Conservation (phyloP, 2,113 vertebrate genomes). For the Quiscalus mexicanus region DNA sequence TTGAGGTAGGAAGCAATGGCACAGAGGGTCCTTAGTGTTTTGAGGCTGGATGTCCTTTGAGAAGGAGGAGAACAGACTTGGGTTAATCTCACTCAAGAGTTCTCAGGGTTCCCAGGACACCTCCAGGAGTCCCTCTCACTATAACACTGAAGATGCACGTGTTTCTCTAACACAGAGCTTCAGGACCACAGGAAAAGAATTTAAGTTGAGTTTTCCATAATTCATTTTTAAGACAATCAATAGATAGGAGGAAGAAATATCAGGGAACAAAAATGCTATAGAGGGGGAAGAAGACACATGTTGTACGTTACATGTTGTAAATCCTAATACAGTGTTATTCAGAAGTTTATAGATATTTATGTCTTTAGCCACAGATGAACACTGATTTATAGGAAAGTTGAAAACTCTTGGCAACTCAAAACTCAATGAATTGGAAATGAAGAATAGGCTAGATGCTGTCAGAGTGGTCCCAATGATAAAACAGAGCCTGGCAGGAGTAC, state of each 20-base stretch:
- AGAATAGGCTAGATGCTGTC: not conserved
- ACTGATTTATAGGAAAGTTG: not conserved
- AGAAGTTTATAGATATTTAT: not conserved
- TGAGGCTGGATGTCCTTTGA: not conserved
- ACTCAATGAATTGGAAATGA: not conserved
- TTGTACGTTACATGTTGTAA: not conserved
- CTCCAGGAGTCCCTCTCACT: not conserved
- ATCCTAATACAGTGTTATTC: not conserved
- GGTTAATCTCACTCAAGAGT: not conserved
- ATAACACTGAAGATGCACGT: fast-evolving
- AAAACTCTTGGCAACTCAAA: not conserved
- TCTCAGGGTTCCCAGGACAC: not conserved
- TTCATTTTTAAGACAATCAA: not conserved
- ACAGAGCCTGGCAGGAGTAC: not conserved
- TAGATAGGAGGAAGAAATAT: not conserved
- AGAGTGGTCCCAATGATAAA: not conserved
- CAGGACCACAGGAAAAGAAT: not conserved
- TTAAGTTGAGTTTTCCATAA: not conserved
- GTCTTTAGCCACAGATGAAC: not conserved
- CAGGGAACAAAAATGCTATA: not conserved
- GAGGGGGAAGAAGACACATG: not conserved
- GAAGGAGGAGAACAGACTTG: not conserved
- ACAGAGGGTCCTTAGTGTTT: not conserved
- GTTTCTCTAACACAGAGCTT: not conserved
- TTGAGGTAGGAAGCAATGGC: not conserved